phyloP scores from a whole-genome alignment of 2,113 vertebrate genomes.

The Fregetta grallaria region DNA sequence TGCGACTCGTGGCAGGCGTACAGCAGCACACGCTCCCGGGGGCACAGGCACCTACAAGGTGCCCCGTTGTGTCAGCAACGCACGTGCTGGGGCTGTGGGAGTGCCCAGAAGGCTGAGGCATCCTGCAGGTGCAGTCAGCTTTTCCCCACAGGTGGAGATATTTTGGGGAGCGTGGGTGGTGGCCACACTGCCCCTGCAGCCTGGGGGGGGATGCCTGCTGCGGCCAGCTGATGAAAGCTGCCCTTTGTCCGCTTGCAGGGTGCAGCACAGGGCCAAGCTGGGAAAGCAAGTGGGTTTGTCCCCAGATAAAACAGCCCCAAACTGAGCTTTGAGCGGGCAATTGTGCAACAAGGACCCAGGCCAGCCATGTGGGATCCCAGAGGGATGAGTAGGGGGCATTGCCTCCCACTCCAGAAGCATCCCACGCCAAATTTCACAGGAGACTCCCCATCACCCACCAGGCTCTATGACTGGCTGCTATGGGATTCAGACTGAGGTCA shows the following conservation, averaged over 20 bases:
- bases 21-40: neutral
- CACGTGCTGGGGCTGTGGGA: fast-evolving
- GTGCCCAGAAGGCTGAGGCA: fast-evolving
- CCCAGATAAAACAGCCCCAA: constrained; percentile 37
- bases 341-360: neutral
- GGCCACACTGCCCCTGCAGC: neutral
- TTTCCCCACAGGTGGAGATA: neutral
- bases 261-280: neutral
- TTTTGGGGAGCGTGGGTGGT: neutral
- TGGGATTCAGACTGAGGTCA: neutral
- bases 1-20: fast-evolving
- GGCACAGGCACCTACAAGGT: fast-evolving
- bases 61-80: fast-evolving
- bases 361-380: neutral
- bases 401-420: neutral
- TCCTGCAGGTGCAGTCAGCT: neutral
- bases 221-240: neutral
- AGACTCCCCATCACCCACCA: neutral
- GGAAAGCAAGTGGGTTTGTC: neutral
- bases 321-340: neutral
- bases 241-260: constrained; percentile 24
- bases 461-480: fast-evolving
- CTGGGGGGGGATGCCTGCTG: neutral
- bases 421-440: fast-evolving
- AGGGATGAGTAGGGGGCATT: neutral